These are phyloP conservation scores for Lacerta viridis DNA, from an alignment of 2,797 vertebrate species.

Conservation along the genomic window DNA sequence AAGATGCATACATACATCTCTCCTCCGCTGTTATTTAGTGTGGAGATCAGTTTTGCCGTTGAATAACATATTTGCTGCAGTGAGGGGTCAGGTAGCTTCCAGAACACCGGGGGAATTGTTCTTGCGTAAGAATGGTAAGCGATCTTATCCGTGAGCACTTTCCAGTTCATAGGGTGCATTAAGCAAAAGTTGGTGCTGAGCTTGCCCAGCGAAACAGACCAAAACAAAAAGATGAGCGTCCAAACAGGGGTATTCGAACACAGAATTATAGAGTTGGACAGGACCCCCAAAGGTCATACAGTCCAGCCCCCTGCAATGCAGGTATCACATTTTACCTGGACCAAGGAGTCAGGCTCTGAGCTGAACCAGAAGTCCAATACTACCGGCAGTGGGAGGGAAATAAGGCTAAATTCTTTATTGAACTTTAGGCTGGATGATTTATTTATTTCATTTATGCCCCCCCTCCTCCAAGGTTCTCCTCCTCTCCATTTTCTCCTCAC, in stretches of 20 bases:
- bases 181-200: background rate
- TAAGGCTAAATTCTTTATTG: too few species aligned
- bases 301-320: too few species aligned
- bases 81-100: slow-evolving; percentile 7
- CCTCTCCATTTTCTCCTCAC: background rate
- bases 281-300: too few species aligned
- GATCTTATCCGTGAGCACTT: background rate
- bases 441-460: too few species aligned
- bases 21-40: background rate
- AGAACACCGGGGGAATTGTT: background rate
- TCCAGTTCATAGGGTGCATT: background rate
- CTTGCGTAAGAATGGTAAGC: background rate
- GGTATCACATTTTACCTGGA: too few species aligned
- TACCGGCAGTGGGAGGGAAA: too few species aligned
- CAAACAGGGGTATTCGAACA: too few species aligned
- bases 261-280: too few species aligned
- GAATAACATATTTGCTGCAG: slow-evolving; percentile 1
- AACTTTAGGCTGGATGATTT: too few species aligned
- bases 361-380: too few species aligned
- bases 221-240: background rate
- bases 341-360: too few species aligned
- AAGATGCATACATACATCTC: background rate
- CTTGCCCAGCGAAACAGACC: too few species aligned
- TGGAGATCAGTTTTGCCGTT: background rate
- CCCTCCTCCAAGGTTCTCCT: background rate